Evolutionary conservation across 2,797 vertebrate genomes (phyloP).

Genomic region (Notoglanidium macrostoma): DNA sequence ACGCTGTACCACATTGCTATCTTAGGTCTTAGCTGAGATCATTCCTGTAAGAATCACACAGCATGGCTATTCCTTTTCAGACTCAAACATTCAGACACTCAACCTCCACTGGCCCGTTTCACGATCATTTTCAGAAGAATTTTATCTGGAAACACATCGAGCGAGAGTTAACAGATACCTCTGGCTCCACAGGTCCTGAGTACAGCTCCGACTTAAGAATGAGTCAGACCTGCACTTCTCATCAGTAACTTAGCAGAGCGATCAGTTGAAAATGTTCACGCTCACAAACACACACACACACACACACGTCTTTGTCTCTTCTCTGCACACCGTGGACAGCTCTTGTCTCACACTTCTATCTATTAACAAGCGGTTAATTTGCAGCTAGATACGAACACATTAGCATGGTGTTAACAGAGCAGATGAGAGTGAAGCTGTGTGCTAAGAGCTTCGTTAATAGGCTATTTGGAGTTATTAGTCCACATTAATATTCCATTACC

Average conservation of each 20-base stretch:
- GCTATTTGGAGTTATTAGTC: constrained; percentile 72
- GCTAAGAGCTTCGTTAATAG: constrained; percentile 75
- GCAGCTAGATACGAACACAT: constrained; percentile 72
- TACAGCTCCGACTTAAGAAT: neutral
- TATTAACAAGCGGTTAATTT: constrained; percentile 68
- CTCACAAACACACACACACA: constrained; percentile 1
- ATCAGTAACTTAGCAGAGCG: neutral
- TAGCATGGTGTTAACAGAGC: constrained; percentile 70
- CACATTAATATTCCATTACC: constrained; percentile 77
- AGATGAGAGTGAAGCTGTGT: constrained; percentile 64
- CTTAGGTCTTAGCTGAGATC: neutral
- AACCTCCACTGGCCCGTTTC: constrained; percentile 4
- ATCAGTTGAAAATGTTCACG: constrained; percentile 1
- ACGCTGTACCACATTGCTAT: neutral
- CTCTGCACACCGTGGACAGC: constrained; percentile 43
- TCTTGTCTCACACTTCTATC: constrained; percentile 61
- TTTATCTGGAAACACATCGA: constrained; percentile 4
- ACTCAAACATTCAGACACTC: constrained; percentile 6
- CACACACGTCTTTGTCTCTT: constrained; percentile 18
- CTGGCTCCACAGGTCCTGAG: constrained; percentile 15
- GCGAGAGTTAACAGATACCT: neutral
- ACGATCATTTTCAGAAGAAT: constrained; percentile 24
- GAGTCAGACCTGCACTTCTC: neutral
- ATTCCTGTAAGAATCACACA: neutral
- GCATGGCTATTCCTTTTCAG: constrained; percentile 16